Evolutionary conservation across 2,113 vertebrate species (phyloP).

Genomic region (Megaceryle maxima): DNA sequence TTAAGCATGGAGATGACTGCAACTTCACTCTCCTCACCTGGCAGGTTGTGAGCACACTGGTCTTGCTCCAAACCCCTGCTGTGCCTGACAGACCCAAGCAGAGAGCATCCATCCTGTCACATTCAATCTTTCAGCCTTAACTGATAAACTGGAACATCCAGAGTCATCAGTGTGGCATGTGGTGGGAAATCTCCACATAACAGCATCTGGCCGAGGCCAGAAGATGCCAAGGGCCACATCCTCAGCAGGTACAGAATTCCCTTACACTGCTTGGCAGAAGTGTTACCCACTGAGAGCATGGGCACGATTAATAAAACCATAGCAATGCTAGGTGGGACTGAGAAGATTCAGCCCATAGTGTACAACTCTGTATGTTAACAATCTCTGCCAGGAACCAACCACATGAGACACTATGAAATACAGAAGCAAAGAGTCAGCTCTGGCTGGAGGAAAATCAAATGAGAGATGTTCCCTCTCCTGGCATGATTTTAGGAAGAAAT

Average conservation of each 20-base stretch:
- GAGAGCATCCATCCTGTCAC: neutral
- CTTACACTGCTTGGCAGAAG: neutral
- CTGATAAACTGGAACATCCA: neutral
- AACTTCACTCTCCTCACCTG: neutral
- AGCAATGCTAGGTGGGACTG: neutral
- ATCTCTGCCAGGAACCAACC: neutral
- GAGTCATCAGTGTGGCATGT: neutral
- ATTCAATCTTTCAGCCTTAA: neutral
- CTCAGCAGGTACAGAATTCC: neutral
- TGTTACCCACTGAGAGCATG: accelerated
- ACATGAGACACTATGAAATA: neutral
- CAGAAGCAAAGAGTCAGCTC: neutral
- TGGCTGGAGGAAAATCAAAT: neutral
- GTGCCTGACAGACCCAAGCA: neutral
- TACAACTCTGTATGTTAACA: neutral
- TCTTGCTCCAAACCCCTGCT: neutral
- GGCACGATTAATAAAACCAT: neutral
- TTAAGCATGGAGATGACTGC: neutral
- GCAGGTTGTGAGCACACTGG: neutral
- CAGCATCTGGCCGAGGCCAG: neutral
- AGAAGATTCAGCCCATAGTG: neutral
- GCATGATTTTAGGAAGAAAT: neutral
- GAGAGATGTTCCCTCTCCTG: neutral
- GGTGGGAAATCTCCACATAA: neutral
- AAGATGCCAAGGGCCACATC: accelerated